phyloP scores from a whole-genome alignment of 2,113 vertebrate genomes.

The Cricetomys ansorgei region DNA sequence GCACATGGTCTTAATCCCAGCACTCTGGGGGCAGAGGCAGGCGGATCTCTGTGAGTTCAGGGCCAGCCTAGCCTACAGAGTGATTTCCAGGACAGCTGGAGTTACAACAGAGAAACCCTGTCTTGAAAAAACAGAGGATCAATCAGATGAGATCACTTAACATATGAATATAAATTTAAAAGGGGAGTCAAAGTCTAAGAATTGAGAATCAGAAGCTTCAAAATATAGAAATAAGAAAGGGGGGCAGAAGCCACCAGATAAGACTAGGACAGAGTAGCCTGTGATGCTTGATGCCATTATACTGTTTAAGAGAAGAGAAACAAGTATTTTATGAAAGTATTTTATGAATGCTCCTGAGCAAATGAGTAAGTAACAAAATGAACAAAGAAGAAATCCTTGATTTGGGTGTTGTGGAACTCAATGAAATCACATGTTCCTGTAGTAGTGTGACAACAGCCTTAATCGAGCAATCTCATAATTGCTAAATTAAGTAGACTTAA shows the following conservation, averaged over 20 bases:
- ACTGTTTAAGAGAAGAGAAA: not conserved
- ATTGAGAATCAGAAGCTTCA: not conserved
- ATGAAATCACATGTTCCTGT: not conserved
- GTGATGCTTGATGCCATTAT: not conserved
- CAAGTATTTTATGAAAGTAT: not conserved
- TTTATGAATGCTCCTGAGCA: not conserved
- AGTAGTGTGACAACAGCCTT: not conserved
- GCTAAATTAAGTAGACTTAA: not conserved
- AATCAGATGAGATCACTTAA: not conserved
- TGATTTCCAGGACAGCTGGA: too few relatives aligned
- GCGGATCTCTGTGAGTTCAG: too few relatives aligned
- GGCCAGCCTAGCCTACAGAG: too few relatives aligned
- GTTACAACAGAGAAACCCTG: too few relatives aligned
- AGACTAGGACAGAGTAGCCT: not conserved
- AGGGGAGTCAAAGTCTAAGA: not conserved
- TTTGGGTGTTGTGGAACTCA: not conserved
- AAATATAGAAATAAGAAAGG: not conserved
- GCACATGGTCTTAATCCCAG: too few relatives aligned
- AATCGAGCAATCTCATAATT: not conserved
- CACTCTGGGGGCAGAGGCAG: too few relatives aligned
- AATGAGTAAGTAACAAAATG: not conserved
- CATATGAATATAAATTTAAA: not conserved
- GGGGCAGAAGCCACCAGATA: not conserved
- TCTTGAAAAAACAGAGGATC: too few relatives aligned
- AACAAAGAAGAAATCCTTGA: not conserved